These are phyloP conservation scores for Drosophila setifemur DNA, from an alignment of 1,140 invertebrate species.

Conservation along the genomic window DNA sequence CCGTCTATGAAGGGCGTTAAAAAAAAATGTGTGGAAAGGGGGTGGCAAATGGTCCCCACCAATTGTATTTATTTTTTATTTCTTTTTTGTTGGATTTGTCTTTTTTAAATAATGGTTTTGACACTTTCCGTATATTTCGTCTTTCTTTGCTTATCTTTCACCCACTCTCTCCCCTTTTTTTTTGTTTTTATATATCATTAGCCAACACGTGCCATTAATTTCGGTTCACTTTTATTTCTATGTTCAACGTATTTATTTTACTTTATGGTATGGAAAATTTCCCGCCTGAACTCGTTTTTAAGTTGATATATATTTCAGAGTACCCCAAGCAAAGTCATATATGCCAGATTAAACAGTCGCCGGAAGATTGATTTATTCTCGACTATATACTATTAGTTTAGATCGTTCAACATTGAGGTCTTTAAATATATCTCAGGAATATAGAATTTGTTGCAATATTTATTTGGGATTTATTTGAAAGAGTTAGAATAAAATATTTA, in stretches of 20 bases:
- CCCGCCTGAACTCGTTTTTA: background rate
- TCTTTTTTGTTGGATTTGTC: no score
- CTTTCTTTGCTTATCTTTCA: constrained; percentile 1
- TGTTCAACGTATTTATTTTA: constrained; percentile 13
- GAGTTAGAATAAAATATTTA: no score
- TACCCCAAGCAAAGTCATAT: no score
- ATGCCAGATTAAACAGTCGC: constrained; percentile 1
- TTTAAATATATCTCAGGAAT: no score
- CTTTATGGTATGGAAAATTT: constrained; percentile 24
- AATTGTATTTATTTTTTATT: constrained; percentile 1
- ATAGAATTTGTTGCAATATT: no score
- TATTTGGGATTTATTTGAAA: no score
- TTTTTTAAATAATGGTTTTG: constrained; percentile 7
- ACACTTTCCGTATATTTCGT: constrained; percentile 1
- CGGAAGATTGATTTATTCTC: constrained; percentile 5
- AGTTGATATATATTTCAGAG: background rate
- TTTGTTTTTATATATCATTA: no score
- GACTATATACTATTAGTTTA: no score
- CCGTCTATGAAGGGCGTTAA: constrained; percentile 5
- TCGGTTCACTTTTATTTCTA: constrained; percentile 16
- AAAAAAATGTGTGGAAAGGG: background rate
- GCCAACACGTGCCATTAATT: constrained; percentile 32
- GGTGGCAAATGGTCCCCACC: background rate
- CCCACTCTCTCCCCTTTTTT: background rate
- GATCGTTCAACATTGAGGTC: no score